Percentiles rank a stretch among this genome's conserved stretches.
Conservation (phyloP, 2,888 invertebrate species). For the Acleris holmiana region DNA sequence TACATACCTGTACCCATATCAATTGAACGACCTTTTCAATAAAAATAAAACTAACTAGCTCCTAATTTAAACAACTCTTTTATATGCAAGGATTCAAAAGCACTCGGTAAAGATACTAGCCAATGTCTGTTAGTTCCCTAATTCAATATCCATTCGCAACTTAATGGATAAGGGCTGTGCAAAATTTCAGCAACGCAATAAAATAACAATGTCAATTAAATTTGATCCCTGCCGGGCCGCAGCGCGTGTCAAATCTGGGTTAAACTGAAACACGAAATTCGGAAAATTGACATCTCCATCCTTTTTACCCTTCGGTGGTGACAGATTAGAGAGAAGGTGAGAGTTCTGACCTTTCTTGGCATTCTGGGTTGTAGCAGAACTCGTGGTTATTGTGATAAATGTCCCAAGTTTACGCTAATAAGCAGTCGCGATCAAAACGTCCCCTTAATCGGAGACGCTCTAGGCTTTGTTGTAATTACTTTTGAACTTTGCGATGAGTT, state of each 20-base stretch:
- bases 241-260: constrained; percentile 21
- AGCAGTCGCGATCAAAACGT: constrained; percentile 39
- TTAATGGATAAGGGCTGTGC: constrained; percentile 19
- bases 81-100: constrained; percentile 12
- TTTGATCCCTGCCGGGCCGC: constrained; percentile 13
- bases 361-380: not conserved
- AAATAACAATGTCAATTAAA: constrained; percentile 36
- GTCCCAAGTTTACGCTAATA: constrained; percentile 27
- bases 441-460: constrained; percentile 34
- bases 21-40: too few relatives aligned
- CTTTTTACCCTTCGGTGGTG: not conserved
- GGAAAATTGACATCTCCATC: not conserved
- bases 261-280: too few relatives aligned
- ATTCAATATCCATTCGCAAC: constrained; percentile 25
- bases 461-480: constrained; percentile 47
- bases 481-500: constrained; percentile 43
- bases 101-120: constrained; percentile 15
- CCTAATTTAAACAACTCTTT: constrained; percentile 3
- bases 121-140: constrained; percentile 8
- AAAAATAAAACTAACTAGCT: not conserved
- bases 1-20: too few relatives aligned
- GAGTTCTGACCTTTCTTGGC: too few relatives aligned
- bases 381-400: constrained; percentile 29
- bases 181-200: constrained; percentile 15
- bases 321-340: not conserved